Evolutionary conservation across 2,113 vertebrate genomes (phyloP), one percentile per base, ranked within the genome.

Genomic region (Collichthys lucidus): DNA sequence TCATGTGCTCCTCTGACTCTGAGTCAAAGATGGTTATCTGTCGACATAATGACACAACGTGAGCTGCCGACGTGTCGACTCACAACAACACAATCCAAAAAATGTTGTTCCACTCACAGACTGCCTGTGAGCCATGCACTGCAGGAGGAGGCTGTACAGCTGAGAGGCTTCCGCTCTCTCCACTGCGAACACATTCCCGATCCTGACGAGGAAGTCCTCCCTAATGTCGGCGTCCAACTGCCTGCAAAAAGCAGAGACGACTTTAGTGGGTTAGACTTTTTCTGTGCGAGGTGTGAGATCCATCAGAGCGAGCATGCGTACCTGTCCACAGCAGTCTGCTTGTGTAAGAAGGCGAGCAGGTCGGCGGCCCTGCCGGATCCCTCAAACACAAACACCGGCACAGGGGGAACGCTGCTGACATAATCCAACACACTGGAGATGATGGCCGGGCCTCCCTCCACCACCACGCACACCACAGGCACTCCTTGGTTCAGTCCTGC

Each of bases 1-100:
- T 94, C 53, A 95, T 94, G 11, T 97, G 96, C 20, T 99, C 97
- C 47, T 99, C 98, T 49, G 97, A 96, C 70, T 98, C 98, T 0
- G 95, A 96, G 92, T 99, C 98, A 94, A 96, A 97, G 88, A 99
- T 85, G n/a, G 95, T 97, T 66, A 99, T 98, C 98, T 99, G 81
- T 89, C 64, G 46, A 85, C 6, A 89, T 1, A 16, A 11, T 12
- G 29, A 65, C 40, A n/a, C 0, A 17, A 17, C 20, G 42, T 60
- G 31, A 87, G 66, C 4, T 44, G 10, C 49, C 16, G 6, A 47
- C 19, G n/a, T 60, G 31, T 24, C 74, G 1, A 76, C 31, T 53
- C 12, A 68, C 44, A 78, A 56, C 53, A 73, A 35, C 20, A 76
- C 5, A 14, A 26, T 26, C 26, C 53, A 60, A 53, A 40, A 53